Conservation (phyloP, 1,140 invertebrate species). For the Drosophila lowei region DNA sequence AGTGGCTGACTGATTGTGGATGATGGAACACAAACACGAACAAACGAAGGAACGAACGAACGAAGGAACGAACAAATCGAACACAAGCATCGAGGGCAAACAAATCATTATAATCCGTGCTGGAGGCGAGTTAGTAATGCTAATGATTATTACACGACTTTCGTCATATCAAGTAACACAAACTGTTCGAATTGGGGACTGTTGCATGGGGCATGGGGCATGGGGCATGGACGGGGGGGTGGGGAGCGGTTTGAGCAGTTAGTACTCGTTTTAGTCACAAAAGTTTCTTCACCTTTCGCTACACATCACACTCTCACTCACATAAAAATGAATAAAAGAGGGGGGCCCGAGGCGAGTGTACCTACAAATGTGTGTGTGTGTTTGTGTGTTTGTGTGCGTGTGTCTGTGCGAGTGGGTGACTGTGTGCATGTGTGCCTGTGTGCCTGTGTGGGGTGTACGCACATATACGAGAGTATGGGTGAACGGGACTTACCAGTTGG, state of each 20-base stretch:
- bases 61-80: neutral
- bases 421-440: constrained; percentile 10
- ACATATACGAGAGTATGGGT: constrained; percentile 5
- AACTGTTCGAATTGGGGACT: constrained; percentile 79
- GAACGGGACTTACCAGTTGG: constrained; percentile 92
- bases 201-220: neutral
- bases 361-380: constrained; percentile 13
- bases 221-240: neutral
- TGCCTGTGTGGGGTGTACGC: constrained; percentile 13
- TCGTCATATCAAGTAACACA: constrained; percentile 78
- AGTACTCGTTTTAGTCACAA: constrained; percentile 35
- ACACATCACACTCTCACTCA: constrained; percentile 44
- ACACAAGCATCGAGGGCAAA: constrained; percentile 11
- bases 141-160: constrained; percentile 30
- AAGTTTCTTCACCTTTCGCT: constrained; percentile 23
- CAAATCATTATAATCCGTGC: constrained; percentile 7
- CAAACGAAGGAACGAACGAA: too few species aligned
- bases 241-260: too few species aligned
- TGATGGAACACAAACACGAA: too few species aligned
- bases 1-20: too few species aligned
- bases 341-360: constrained; percentile 3
- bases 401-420: neutral
- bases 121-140: constrained; percentile 35
- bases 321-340: constrained; percentile 37
- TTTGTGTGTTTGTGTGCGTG: constrained; percentile 15